Conservation (phyloP, 2,797 vertebrate genomes). For the Cichlasoma orientale region DNA sequence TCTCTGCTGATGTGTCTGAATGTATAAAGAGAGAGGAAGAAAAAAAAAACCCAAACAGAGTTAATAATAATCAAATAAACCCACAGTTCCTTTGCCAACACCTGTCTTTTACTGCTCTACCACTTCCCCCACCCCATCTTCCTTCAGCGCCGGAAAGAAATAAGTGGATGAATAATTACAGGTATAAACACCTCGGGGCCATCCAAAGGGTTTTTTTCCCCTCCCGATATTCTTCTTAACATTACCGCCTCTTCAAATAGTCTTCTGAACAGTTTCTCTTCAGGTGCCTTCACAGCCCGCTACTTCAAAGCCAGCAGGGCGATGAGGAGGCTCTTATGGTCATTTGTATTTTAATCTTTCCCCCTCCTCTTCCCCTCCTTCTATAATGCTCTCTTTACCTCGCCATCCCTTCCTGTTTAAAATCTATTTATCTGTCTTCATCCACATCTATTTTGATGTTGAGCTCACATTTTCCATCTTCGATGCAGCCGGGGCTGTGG, state of each 20-base stretch:
- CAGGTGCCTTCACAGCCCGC: conserved; percentile 58
- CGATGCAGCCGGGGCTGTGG: background rate
- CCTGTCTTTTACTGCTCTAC: conserved; percentile 64
- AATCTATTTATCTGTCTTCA: conserved; percentile 32
- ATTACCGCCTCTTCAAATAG: conserved; percentile 65
- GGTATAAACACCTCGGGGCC: conserved; percentile 76
- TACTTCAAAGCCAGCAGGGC: conserved; percentile 73
- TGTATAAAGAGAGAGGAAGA: background rate
- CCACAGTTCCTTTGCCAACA: conserved; percentile 64
- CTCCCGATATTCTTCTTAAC: conserved; percentile 70
- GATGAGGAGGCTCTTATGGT: conserved; percentile 58
- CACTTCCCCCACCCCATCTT: conserved; percentile 18
- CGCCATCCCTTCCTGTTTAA: conserved; percentile 16
- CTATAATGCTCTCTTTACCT: conserved; percentile 40
- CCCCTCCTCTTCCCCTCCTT: conserved; percentile 33
- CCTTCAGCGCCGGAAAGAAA: conserved; percentile 63
- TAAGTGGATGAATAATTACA: conserved; percentile 80
- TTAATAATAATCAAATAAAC: conserved; percentile 56
- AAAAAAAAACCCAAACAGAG: background rate
- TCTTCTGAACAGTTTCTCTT: conserved; percentile 59
- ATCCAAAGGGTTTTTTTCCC: conserved; percentile 52
- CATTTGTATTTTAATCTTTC: conserved; percentile 73
- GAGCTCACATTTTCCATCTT: conserved; percentile 29
- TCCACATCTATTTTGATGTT: conserved; percentile 41
- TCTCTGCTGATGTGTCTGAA: background rate